These are phyloP conservation scores for Villa cingulata DNA, from an alignment of 2,888 invertebrate species.

Conservation along the genomic window DNA sequence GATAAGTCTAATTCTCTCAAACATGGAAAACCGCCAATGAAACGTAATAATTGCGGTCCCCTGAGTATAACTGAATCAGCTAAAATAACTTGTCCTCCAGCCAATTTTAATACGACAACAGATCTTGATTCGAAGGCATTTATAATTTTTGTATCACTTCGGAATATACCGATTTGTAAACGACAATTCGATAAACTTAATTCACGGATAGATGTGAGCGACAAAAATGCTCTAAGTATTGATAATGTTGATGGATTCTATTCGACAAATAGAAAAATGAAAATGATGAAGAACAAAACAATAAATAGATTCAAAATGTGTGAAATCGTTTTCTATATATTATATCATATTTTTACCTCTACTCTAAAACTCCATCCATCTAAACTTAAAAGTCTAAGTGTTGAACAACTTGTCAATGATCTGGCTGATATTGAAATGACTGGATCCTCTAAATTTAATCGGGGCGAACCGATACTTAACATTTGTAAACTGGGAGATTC, in stretches of 20 bases:
- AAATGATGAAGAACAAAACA: no score
- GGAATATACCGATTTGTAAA: conserved; percentile 35
- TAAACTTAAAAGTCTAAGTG: conserved; percentile 39
- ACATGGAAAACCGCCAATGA: conserved; percentile 38
- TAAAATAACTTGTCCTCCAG: conserved; percentile 39
- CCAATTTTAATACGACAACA: conserved; percentile 38
- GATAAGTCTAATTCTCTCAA: conserved; percentile 39
- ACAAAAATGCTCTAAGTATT: conserved; percentile 37
- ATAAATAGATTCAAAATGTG: neutral
- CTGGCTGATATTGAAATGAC: conserved; percentile 26
- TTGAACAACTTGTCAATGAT: conserved; percentile 33
- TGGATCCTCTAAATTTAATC: conserved; percentile 40
- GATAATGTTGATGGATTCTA: conserved; percentile 31
- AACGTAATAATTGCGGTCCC: conserved; percentile 38
- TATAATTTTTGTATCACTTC: conserved; percentile 17
- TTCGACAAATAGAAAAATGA: conserved; percentile 1
- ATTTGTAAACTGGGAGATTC: conserved; percentile 42
- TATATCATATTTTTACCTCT: conserved; percentile 30
- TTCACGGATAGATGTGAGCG: conserved; percentile 39
- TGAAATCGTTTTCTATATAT: no score
- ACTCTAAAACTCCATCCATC: conserved; percentile 45
- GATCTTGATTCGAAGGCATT: conserved; percentile 33
- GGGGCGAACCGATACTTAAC: conserved; percentile 40
- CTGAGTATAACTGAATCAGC: conserved; percentile 37
- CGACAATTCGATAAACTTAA: conserved; percentile 40